Percentiles rank a stretch among this genome's conserved stretches.
Evolutionary conservation across 2,113 vertebrate species (phyloP).

Genomic region (human (Homo sapiens)): DNA sequence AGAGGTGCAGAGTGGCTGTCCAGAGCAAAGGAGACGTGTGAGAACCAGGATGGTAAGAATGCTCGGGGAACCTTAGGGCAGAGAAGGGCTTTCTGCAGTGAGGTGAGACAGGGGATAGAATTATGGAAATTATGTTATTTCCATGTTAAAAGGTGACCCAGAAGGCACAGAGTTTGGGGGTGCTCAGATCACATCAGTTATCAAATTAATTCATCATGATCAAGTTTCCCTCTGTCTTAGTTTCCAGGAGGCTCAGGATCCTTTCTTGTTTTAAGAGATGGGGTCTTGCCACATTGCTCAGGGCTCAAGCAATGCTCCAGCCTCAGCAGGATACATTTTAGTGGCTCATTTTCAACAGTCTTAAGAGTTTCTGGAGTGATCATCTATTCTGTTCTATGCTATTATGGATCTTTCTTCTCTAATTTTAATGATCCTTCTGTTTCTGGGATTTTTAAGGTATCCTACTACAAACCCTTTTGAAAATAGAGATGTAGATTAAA

Average conservation of each 20-base stretch:
- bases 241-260: background rate
- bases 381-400: background rate
- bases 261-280: background rate
- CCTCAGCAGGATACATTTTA: background rate
- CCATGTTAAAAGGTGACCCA: background rate
- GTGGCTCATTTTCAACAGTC: background rate
- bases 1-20: background rate
- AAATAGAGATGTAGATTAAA: background rate
- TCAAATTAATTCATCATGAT: background rate
- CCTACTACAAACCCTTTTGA: background rate
- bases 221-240: background rate
- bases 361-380: background rate
- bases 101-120: background rate
- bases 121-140: background rate
- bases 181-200: background rate
- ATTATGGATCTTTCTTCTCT: background rate
- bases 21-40: background rate
- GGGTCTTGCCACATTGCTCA: background rate
- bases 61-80: background rate
- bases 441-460: background rate
- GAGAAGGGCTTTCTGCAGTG: background rate
- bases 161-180: background rate
- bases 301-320: background rate
- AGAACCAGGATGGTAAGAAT: rapidly evolving
- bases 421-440: background rate